Conservation (phyloP, 2,888 invertebrate species). For the Cephus runcator region DNA sequence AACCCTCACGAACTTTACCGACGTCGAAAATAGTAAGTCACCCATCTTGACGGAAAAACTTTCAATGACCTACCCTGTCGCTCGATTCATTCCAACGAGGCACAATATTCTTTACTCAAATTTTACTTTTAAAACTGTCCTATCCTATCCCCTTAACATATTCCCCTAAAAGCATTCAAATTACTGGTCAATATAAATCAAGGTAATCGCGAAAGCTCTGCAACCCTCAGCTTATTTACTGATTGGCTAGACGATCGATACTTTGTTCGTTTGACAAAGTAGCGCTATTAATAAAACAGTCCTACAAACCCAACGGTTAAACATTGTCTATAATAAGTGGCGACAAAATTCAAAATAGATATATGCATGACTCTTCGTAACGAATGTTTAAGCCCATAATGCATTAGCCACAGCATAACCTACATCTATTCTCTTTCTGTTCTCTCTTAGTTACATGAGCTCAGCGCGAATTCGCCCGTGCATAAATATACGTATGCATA, state of each 20-base stretch:
- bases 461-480: background rate
- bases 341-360: background rate
- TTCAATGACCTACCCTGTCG: background rate
- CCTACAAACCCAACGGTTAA: no score
- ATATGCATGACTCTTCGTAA: background rate
- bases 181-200: background rate
- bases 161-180: background rate
- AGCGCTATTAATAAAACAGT: background rate
- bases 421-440: background rate
- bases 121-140: background rate
- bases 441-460: no score
- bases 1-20: background rate
- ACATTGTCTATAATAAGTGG: no score
- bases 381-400: background rate
- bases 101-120: background rate
- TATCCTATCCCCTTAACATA: background rate
- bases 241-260: background rate
- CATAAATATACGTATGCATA: background rate
- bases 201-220: background rate
- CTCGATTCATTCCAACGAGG: background rate
- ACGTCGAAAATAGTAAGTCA: background rate
- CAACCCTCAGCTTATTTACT: background rate
- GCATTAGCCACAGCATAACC: background rate
- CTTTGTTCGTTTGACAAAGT: background rate
- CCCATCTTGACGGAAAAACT: background rate